A percentile compares a stretch with the other conserved stretches of the same genome.
These are phyloP conservation scores for Eunapius fragilis DNA, from an alignment of 37 sponge, comb jelly and placozoan genomes.

Conservation along the genomic window DNA sequence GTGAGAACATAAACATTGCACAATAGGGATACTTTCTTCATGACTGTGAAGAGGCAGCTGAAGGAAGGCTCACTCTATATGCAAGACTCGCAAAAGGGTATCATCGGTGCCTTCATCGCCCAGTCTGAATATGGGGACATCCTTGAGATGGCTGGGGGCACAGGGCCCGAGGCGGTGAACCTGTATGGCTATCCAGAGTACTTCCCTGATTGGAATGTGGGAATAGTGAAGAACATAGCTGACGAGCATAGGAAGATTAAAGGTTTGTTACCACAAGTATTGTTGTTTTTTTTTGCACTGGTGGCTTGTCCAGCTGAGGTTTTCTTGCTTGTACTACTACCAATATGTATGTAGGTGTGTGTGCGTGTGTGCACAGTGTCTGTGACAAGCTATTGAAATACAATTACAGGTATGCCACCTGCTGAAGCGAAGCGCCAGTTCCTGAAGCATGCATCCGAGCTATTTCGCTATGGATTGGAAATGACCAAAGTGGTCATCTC, in stretches of 20 bases:
- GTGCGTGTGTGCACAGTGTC: background rate
- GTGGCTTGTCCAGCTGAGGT: background rate
- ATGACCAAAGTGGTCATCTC: constrained; percentile 13
- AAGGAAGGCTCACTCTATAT: constrained; percentile 47
- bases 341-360: background rate
- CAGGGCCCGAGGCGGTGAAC: background rate
- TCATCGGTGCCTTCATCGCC: constrained; percentile 63
- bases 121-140: constrained; percentile 68
- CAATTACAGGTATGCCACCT: background rate
- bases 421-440: constrained; percentile 13
- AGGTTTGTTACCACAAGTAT: constrained; percentile 27
- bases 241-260: constrained; percentile 68
- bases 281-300: background rate
- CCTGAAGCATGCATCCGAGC: constrained; percentile 20
- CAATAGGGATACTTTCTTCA: constrained; percentile 63
- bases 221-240: constrained; percentile 55
- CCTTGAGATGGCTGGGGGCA: background rate
- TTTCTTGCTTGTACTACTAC: background rate
- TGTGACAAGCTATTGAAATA: background rate
- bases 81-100: constrained; percentile 18
- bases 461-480: constrained; percentile 34
- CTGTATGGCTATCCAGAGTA: constrained; percentile 60
- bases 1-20: background rate
- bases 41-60: constrained; percentile 55
- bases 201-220: constrained; percentile 68